Evolutionary conservation across 2,797 vertebrate species (phyloP), one percentile per base, ranked within the genome.

Genomic region (Gila robusta): DNA sequence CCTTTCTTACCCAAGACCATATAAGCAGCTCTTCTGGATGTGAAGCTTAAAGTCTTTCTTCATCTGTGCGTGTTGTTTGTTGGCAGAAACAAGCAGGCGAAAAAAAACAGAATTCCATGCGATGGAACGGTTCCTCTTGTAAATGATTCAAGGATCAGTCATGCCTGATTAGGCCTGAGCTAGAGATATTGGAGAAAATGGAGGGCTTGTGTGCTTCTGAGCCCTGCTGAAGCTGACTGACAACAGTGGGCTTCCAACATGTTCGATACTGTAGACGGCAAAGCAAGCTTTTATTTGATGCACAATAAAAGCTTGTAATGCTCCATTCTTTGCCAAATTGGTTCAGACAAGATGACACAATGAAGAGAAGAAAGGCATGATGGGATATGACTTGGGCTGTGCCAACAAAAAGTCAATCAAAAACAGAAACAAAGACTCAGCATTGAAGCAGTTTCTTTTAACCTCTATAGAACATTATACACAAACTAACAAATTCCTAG

Each of bases 71-170:
- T 85, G 83, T 54, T 47, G 66, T 79, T 70, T 62, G 54, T 79
- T 79, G 49, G 49, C 62, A 69, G 62, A 69, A 74, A 44, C 69
- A 73, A 72, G 81, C 69, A 41, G 37, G 37, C 23, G 2, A 47
- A 41, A 59, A 81, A 47, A 47, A 85, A 47, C n/a, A 10, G 8
- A 71, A 71, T 59, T 26, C 5, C 77, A 54, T 62, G 52, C 14
- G 39, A 85, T 35, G 76, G 76, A 85, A 71, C 76, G 11, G 52
- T 49, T 85, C 39, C 77, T 79, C 83, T 84, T 84, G 86, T 87
- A 87, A 84, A 87, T 84, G 82, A 87, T 84, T 87, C 77, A 80
- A 21, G 86, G 86, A 87, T 87, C 86, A 87, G 86, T 84, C 86
- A 87, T 73, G 82, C 69, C 49, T 74, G 70, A 84, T 87, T 87